Conservation (phyloP, 2,888 invertebrate species). For the Stenolophus ochropezus region DNA sequence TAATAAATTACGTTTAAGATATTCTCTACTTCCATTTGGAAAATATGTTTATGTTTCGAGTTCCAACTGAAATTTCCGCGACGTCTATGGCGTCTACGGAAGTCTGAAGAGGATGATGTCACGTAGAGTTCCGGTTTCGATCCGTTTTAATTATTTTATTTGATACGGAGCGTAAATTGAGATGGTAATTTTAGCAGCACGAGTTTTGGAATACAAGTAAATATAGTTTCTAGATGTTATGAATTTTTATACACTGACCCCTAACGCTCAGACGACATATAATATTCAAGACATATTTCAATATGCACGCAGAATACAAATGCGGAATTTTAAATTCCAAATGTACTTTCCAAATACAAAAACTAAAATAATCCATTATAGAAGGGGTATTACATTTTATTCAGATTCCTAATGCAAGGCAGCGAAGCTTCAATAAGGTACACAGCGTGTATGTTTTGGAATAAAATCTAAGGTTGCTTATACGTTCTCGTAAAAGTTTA, state of each 20-base stretch:
- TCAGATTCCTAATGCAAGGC: not conserved
- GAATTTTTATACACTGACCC: conserved; percentile 32
- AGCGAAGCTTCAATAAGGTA: too few relatives aligned
- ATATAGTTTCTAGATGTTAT: conserved; percentile 2
- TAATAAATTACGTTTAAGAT: too few relatives aligned
- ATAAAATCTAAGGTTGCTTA: not conserved
- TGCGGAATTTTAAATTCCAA: not conserved
- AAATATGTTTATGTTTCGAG: not conserved
- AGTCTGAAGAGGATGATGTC: not conserved
- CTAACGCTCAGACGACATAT: not conserved
- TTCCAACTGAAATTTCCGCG: not conserved
- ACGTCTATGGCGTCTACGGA: not conserved
- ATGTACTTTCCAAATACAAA: not conserved
- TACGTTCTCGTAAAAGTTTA: not conserved
- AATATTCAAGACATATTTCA: conserved; percentile 23
- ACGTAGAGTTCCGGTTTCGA: conserved; percentile 22
- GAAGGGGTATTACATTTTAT: not conserved
- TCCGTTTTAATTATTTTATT: conserved; percentile 34
- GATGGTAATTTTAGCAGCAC: not conserved
- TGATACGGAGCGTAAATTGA: conserved; percentile 24
- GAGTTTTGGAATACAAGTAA: not conserved
- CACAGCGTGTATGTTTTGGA: not conserved
- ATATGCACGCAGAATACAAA: conserved; percentile 10
- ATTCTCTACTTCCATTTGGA: too few relatives aligned
- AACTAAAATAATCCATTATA: not conserved